Evolutionary conservation across 2,797 vertebrate species (phyloP), one percentile per base, ranked within the genome.

Genomic region (Oreortyx pictus): DNA sequence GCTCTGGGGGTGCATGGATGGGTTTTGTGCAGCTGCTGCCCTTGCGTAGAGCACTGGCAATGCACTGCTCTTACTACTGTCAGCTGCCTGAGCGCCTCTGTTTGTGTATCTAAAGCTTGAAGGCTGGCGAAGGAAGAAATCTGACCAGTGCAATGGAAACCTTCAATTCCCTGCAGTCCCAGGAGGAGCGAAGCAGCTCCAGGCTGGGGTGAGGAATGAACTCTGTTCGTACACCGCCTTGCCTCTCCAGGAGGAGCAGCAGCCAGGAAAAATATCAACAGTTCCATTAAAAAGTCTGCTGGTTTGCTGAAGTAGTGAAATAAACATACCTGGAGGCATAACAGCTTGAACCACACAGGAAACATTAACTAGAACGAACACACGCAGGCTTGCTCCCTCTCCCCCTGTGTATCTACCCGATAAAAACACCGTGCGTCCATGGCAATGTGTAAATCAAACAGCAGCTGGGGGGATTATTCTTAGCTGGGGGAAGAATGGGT

Each of bases 201-300:
- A 16, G 92, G 88, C 95, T 82, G 52, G 64, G 88, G 93, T 52
- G 54, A n/a, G 93, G 89, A 94, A 94, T 94, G 94, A 96, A 94
- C 92, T 95, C 66, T 37, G 1, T 31, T 89, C 70, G 90, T 76
- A 77, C 49, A 0, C 86, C 19, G 91, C 93, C 91, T 96, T 3
- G 86, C 92, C 88, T 92, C 86, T 95, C 90, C 94, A 39, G 82
- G 85, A 95, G 92, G 68, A 88, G 64, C 86, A 88, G 64, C 86
- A 17, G 97, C 97, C 97, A 97, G 96, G 86, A 97, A 97, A 97
- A 97, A 97, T 91, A 97, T 94, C 96, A 97, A 96, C 95, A 97
- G 94, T 96, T 97, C 96, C 96, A 96, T 97, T 94, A 96, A 97
- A 96, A 97, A 97, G 96, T 97, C 96, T 97, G 96, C 97, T 85